Evolutionary conservation across 2,113 vertebrate genomes (phyloP).

Genomic region (Cisticola juncidis): DNA sequence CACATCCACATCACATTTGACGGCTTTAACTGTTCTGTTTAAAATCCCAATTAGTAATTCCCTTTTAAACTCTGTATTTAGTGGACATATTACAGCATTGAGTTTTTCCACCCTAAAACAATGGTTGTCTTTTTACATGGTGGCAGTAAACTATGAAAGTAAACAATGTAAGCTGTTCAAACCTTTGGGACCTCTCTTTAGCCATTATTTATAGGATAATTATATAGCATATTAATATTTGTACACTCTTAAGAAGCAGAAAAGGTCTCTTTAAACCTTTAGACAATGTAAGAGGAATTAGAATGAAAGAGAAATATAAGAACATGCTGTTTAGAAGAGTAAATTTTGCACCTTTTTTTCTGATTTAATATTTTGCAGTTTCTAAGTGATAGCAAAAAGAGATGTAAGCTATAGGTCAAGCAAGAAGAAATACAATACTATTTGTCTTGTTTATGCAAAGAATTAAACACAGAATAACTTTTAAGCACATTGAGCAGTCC

Average conservation of each 20-base stretch:
- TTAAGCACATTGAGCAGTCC: background rate
- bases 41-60: background rate
- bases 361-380: background rate
- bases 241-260: background rate
- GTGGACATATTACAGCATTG: background rate
- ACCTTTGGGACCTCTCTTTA: background rate
- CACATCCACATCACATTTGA: background rate
- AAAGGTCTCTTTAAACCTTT: background rate
- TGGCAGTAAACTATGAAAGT: background rate
- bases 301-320: background rate
- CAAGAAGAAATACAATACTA: background rate
- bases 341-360: background rate
- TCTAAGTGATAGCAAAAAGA: background rate
- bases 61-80: background rate
- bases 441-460: background rate
- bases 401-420: background rate
- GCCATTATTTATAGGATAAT: background rate
- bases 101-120: background rate
- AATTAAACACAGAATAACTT: background rate
- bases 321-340: background rate
- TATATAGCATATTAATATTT: background rate
- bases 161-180: background rate
- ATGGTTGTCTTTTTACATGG: background rate
- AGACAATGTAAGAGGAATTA: background rate
- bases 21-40: background rate